These are phyloP conservation scores for Choreutis nemorana DNA, from an alignment of 2,888 invertebrate species.

Conservation along the genomic window DNA sequence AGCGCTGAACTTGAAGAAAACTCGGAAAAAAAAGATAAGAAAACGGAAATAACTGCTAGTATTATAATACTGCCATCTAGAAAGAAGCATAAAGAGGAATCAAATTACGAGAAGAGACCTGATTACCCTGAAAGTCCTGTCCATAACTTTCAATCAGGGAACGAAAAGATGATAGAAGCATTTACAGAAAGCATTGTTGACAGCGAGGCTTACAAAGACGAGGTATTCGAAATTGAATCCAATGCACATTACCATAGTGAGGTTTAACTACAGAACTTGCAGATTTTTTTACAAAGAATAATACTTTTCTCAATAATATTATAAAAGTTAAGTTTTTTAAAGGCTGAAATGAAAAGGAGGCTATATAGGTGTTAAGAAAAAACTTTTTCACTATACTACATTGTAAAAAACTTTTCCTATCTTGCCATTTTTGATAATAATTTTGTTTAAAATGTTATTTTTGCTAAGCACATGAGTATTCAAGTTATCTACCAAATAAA, in stretches of 20 bases:
- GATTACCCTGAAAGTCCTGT: constrained; percentile 49
- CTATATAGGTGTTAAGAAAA: no score
- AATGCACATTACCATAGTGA: constrained; percentile 30
- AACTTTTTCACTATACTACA: no score
- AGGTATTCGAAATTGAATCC: constrained; percentile 32
- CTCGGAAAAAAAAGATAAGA: constrained; percentile 17
- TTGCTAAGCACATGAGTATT: no score
- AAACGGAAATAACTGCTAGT: constrained; percentile 30
- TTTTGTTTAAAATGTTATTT: no score
- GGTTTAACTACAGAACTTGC: constrained; percentile 19
- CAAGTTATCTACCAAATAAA: no score
- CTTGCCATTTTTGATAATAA: no score
- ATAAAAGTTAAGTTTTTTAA: no score
- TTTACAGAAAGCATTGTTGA: constrained; percentile 23
- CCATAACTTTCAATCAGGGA: constrained; percentile 25
- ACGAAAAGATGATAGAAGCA: constrained; percentile 37
- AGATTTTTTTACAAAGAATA: no score
- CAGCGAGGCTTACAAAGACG: constrained; percentile 30
- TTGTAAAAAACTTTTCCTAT: no score
- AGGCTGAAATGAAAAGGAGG: no score
- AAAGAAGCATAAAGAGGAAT: constrained; percentile 32
- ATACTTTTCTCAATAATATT: no score
- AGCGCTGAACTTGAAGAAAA: constrained; percentile 26
- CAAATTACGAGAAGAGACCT: constrained; percentile 36
- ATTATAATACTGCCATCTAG: constrained; percentile 42